phyloP scores from a whole-genome alignment of 2,888 invertebrate species.

The Laothoe populi region DNA sequence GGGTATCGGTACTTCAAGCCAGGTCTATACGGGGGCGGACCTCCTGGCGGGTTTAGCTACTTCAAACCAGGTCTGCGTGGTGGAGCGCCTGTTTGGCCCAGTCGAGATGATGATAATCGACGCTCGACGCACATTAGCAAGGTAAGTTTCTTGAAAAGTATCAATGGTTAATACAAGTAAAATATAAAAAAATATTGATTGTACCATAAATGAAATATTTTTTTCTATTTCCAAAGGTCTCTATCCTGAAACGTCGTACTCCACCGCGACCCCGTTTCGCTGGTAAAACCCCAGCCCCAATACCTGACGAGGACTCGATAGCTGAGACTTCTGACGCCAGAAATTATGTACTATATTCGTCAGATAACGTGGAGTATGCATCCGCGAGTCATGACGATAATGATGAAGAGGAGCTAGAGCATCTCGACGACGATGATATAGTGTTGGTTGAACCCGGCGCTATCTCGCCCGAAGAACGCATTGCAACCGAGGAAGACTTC shows the following conservation, averaged over 20 bases:
- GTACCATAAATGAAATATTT: not conserved
- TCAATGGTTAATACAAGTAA: not conserved
- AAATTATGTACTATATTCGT: constrained; percentile 87
- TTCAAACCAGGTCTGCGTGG: constrained; percentile 86
- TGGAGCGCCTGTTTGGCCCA: constrained; percentile 87
- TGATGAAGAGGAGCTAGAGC: constrained; percentile 66
- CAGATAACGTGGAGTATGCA: constrained; percentile 85
- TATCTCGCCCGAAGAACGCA: constrained; percentile 86
- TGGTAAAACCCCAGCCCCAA: constrained; percentile 60
- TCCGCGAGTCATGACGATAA: constrained; percentile 67
- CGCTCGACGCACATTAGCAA: constrained; percentile 72
- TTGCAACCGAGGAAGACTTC: constrained; percentile 87
- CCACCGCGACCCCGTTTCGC: constrained; percentile 81
- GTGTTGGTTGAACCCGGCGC: constrained; percentile 86
- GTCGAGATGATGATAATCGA: constrained; percentile 68
- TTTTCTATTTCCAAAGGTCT: constrained; percentile 16
- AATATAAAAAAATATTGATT: too few relatives aligned
- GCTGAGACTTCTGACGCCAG: constrained; percentile 78
- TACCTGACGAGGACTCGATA: constrained; percentile 30
- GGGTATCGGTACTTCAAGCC: constrained; percentile 86
- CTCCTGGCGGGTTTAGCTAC: constrained; percentile 83
- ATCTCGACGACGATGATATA: constrained; percentile 85
- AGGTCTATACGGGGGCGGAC: constrained; percentile 87
- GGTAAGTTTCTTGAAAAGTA: constrained; percentile 52
- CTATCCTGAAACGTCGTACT: constrained; percentile 84